A percentile compares a stretch with the other conserved stretches of the same genome.
Conservation (phyloP, 1,140 invertebrate species). For the Megalonaias nervosa region DNA sequence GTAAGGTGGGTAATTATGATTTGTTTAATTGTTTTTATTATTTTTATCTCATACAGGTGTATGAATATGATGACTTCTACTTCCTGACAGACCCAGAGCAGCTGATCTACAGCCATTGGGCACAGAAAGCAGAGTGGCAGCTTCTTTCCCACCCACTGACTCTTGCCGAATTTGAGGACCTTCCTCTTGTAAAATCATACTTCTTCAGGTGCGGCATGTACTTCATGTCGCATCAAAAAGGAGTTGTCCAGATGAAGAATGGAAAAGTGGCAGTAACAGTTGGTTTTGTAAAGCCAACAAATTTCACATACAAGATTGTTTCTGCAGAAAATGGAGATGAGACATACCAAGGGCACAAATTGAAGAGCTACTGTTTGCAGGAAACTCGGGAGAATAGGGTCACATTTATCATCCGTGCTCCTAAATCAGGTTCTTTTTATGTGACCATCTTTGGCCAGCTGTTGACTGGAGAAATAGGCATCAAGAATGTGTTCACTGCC, state of each 20-base stretch:
- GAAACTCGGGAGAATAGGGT: slow-evolving; percentile 66
- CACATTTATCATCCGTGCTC: slow-evolving; percentile 67
- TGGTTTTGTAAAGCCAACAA: slow-evolving; percentile 67
- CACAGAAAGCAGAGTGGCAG: slow-evolving; percentile 69
- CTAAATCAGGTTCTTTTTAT: slow-evolving; percentile 68
- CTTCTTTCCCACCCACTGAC: slow-evolving; percentile 58
- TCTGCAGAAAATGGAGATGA: slow-evolving; percentile 64
- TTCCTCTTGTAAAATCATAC: slow-evolving; percentile 71
- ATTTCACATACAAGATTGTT: slow-evolving; percentile 70
- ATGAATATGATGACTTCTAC: slow-evolving; percentile 73
- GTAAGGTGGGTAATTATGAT: neutral
- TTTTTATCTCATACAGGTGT: slow-evolving; percentile 54
- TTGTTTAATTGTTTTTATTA: slow-evolving; percentile 10
- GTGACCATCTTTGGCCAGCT: slow-evolving; percentile 70
- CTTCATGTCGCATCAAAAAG: slow-evolving; percentile 69
- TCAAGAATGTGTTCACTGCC: slow-evolving; percentile 69
- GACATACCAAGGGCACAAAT: slow-evolving; percentile 62
- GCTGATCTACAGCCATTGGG: slow-evolving; percentile 71
- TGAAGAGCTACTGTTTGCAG: slow-evolving; percentile 69
- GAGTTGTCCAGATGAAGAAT: slow-evolving; percentile 64
- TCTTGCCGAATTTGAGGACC: slow-evolving; percentile 68
- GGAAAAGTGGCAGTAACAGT: slow-evolving; percentile 66
- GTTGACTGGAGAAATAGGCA: slow-evolving; percentile 61
- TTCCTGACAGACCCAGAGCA: slow-evolving; percentile 71
- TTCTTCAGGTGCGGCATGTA: slow-evolving; percentile 72